Conservation (phyloP, 1,140 invertebrate genomes). For the Holcopasites calliopsidis region DNA sequence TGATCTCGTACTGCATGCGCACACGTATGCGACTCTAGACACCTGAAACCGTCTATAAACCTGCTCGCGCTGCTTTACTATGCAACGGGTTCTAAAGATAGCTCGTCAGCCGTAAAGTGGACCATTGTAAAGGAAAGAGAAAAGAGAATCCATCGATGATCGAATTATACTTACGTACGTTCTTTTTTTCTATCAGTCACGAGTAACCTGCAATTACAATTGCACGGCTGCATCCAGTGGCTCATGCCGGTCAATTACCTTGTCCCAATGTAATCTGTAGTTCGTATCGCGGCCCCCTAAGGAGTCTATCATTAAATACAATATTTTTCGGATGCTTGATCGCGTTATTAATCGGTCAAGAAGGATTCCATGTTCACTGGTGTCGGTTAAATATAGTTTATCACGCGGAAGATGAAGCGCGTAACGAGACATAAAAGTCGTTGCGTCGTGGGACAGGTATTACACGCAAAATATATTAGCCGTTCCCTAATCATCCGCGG, state of each 20-base stretch:
- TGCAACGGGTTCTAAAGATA: too few species aligned
- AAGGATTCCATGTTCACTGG: constrained; percentile 17
- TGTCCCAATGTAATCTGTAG: constrained; percentile 68
- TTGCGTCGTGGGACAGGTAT: constrained; percentile 7
- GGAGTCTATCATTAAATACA: constrained; percentile 69
- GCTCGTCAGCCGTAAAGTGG: too few species aligned
- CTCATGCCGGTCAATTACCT: constrained; percentile 64
- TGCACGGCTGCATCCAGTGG: constrained; percentile 62
- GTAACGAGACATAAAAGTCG: constrained; percentile 11
- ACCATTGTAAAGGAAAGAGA: too few species aligned
- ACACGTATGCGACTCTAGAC: too few species aligned
- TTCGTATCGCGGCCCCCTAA: constrained; percentile 49
- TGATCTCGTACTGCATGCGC: too few species aligned
- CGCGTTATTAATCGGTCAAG: constrained; percentile 59
- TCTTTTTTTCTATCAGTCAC: constrained; percentile 38
- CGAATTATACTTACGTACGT: constrained; percentile 55
- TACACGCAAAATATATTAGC: constrained; percentile 2
- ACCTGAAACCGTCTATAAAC: background rate
- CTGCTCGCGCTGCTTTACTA: background rate
- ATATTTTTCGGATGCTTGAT: constrained; percentile 69
- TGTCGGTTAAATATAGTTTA: constrained; percentile 48
- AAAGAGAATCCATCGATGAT: constrained; percentile 48
- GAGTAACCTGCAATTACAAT: constrained; percentile 68
- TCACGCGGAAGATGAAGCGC: constrained; percentile 53
- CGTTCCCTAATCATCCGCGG: background rate